Conservation (phyloP, 1,140 invertebrate genomes). For the Drosophila sp. region DNA sequence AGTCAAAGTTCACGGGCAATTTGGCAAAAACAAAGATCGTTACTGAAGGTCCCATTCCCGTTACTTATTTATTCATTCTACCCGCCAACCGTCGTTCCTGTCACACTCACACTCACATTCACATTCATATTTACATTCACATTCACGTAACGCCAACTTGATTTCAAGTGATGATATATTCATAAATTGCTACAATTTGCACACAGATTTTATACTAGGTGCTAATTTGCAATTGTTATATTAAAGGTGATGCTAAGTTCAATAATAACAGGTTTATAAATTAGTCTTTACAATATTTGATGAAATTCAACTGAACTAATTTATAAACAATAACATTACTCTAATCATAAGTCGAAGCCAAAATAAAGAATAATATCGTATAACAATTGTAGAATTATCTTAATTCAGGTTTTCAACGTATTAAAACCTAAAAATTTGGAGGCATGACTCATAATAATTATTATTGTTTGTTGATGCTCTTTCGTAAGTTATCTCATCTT, state of each 20-base stretch:
- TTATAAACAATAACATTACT: no score
- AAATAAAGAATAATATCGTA: no score
- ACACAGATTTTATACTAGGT: neutral
- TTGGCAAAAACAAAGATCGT: slow-evolving; percentile 46
- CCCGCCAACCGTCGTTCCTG: neutral
- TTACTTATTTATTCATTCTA: neutral
- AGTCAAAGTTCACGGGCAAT: slow-evolving; percentile 52
- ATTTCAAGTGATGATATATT: slow-evolving; percentile 13
- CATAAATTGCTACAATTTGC: slow-evolving; percentile 29
- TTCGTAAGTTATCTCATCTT: slow-evolving; percentile 21
- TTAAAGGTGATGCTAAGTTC: neutral
- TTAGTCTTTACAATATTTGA: neutral
- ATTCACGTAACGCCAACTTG: neutral
- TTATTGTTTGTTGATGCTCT: slow-evolving; percentile 11
- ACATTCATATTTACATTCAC: no score
- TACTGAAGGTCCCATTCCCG: neutral
- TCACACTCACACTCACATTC: no score
- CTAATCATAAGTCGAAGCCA: no score
- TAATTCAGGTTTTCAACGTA: neutral
- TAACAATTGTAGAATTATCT: no score
- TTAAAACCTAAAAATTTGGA: neutral
- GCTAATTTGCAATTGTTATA: slow-evolving; percentile 7
- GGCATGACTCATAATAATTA: slow-evolving; percentile 1
- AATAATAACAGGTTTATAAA: neutral
- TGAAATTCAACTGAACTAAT: no score